phyloP scores from a whole-genome alignment of 1,140 invertebrate species.

The Papilio polyxenes region DNA sequence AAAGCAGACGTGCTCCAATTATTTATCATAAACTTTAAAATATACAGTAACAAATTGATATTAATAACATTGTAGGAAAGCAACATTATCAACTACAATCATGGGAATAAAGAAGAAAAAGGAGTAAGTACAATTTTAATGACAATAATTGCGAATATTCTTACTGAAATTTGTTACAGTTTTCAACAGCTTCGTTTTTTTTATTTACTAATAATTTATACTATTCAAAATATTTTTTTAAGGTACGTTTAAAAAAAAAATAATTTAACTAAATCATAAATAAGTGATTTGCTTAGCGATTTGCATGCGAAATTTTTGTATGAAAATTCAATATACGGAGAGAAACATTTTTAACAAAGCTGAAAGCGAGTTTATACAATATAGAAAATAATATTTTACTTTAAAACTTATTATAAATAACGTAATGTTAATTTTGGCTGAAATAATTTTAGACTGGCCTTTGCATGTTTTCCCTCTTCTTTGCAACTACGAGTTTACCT shows the following conservation, averaged over 20 bases:
- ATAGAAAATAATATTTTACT: not conserved
- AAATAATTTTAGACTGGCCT: no score
- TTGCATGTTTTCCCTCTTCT: no score
- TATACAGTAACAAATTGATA: not conserved
- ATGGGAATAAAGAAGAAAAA: conserved; percentile 45
- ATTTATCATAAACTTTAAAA: not conserved
- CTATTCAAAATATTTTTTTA: not conserved
- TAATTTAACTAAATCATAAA: not conserved
- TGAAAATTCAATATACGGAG: not conserved
- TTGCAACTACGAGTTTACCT: no score
- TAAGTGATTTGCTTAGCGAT: not conserved
- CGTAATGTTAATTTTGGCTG: no score
- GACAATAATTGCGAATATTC: not conserved
- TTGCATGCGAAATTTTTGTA: not conserved
- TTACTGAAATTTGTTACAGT: not conserved
- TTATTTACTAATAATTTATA: not conserved
- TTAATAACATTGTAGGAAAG: not conserved
- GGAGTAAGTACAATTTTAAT: conserved; percentile 43
- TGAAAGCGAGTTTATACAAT: not conserved
- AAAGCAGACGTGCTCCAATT: not conserved
- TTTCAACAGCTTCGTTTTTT: not conserved
- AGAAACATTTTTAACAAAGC: not conserved
- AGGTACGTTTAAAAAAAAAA: no score
- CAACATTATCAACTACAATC: not conserved
- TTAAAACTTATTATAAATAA: no score